Conservation (phyloP, 1,140 invertebrate species). For the Bombus sibiricus region DNA sequence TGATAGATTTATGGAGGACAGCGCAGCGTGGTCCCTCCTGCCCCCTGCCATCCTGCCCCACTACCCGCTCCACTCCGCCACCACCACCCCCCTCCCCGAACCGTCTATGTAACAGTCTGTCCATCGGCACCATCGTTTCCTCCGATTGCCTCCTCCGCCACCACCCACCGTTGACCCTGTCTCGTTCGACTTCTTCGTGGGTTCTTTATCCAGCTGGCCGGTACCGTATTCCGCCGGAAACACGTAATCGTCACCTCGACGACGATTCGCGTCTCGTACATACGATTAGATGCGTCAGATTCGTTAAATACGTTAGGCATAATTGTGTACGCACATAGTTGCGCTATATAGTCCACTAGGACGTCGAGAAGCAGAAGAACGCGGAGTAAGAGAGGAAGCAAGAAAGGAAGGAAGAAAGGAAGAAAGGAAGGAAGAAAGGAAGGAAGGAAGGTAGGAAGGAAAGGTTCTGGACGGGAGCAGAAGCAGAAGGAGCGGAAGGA, state of each 20-base stretch:
- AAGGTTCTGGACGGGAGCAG: neutral
- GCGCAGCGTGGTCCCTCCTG: conserved; percentile 80
- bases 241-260: neutral
- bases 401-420: neutral
- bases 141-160: conserved; percentile 34
- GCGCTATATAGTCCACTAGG: too few species aligned
- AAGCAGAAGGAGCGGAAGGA: conserved; percentile 14
- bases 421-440: neutral
- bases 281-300: too few species aligned
- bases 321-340: too few species aligned
- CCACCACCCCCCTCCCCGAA: conserved; percentile 26
- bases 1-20: conserved; percentile 84
- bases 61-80: conserved; percentile 53
- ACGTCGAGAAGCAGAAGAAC: neutral
- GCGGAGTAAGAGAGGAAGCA: neutral
- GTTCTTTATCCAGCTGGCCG: neutral
- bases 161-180: neutral
- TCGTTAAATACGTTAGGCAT: too few species aligned
- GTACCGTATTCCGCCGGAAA: too few species aligned
- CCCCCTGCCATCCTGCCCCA: conserved; percentile 59
- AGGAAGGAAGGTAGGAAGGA: conserved; percentile 8
- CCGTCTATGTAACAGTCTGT: conserved; percentile 44
- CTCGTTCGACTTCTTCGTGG: neutral
- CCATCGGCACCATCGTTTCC: conserved; percentile 47
- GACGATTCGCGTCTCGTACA: neutral